Evolutionary conservation across 2,888 invertebrate genomes (phyloP), one percentile per base, ranked within the genome.

Genomic region (Polydrusus pterygomalis): DNA sequence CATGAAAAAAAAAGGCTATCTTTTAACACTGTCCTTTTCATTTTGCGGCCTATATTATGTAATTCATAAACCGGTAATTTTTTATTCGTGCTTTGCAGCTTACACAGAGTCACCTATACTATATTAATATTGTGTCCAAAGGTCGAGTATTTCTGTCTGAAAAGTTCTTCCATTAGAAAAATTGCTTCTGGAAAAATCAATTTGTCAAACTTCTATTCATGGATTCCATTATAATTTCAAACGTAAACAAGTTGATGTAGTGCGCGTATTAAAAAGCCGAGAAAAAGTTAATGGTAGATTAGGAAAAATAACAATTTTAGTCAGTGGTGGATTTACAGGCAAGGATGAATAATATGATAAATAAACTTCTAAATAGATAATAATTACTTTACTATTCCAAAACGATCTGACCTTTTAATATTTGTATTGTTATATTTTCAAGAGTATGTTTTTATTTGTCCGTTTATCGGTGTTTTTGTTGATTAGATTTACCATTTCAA

Each of bases 161-260:
- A 60, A 60, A 11, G 38, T 17, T 60, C n/a, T 60, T 34, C 58
- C 58, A 60, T 60, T 60, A 60, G 58, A 60, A 60, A 60, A 60
- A 60, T 60, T 60, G 17, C 58, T 60, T 38, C 1, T 9, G 38
- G 38, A 38, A 60, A 38, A 60, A 60, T 38, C 58, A 60, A 60
- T 60, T 60, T 38, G 38, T 60, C 58, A 60, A 60, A 34, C 38
- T 15, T 60, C 18, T 60, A 38, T 60, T 60, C 58, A 38, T 38
- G 17, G 58, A 60, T 17, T 60, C 58, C 58, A 38, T 60, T 60
- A 15, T 60, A 38, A 34, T 60, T 60, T 38, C 11, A 15, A 60
- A 38, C 58, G 58, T 60, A 60, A 60, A 60, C 58, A 60, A 17
- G 38, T 60, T 38, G 40, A 60, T 60, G 34, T 56, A 56, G 9